phyloP scores from a whole-genome alignment of 2,113 vertebrate species.

The Bostrychus sinensis region DNA sequence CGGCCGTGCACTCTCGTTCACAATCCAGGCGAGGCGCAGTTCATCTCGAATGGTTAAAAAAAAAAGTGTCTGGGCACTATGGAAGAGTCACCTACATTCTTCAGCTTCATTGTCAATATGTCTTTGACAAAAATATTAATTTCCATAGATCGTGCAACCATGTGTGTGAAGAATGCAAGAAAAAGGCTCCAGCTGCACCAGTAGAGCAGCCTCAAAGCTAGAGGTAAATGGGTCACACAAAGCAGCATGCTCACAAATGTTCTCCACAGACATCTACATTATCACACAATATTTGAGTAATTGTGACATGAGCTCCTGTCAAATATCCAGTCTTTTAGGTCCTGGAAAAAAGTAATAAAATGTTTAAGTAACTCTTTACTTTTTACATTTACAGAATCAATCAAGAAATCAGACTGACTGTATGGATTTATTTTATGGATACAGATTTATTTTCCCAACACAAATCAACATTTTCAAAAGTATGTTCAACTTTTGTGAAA shows the following conservation, averaged over 20 bases:
- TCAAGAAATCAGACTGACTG: too few relatives aligned
- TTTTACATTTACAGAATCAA: not conserved
- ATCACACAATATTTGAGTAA: too few relatives aligned
- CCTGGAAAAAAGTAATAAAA: too few relatives aligned
- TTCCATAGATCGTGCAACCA: conserved; percentile 63
- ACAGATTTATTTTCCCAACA: not conserved
- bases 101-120: too few relatives aligned
- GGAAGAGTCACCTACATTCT: too few relatives aligned
- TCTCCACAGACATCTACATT: not conserved
- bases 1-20: too few relatives aligned
- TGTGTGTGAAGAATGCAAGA: conserved; percentile 76
- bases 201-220: conserved; percentile 37
- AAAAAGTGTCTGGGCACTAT: too few relatives aligned
- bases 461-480: not conserved
- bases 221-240: conserved; percentile 17
- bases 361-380: not conserved
- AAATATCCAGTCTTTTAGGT: too few relatives aligned
- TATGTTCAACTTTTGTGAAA: not conserved
- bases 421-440: not conserved
- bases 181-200: conserved; percentile 26
- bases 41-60: too few relatives aligned
- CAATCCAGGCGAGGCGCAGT: too few relatives aligned
- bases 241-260: not conserved
- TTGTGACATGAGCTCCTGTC: too few relatives aligned
- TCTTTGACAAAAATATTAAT: conserved; percentile 12